Conservation (phyloP, 2,888 invertebrate genomes). For the Acrobasis suavella region DNA sequence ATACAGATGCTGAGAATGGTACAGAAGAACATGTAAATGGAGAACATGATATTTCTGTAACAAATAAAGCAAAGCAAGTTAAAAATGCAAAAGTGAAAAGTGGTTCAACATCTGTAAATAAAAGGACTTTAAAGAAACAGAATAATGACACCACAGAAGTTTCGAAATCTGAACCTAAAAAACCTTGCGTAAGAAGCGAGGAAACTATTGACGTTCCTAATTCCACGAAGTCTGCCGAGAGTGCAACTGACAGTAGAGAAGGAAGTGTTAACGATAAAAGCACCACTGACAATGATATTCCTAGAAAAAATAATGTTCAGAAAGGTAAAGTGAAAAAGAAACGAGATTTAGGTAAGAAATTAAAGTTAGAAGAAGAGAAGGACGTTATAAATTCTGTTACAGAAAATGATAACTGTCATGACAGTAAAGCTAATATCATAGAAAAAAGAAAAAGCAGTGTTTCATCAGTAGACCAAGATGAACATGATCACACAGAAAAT, state of each 20-base stretch:
- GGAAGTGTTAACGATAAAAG: constrained; percentile 59
- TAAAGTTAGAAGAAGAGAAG: constrained; percentile 55
- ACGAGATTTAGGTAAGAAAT: constrained; percentile 48
- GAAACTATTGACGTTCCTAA: constrained; percentile 62
- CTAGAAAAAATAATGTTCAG: constrained; percentile 15
- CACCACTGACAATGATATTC: constrained; percentile 7
- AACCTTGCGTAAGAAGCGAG: constrained; percentile 66
- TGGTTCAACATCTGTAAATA: constrained; percentile 54
- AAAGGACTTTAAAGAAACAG: constrained; percentile 69
- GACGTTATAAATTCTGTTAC: constrained; percentile 54
- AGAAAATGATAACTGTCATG: constrained; percentile 62
- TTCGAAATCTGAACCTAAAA: constrained; percentile 66
- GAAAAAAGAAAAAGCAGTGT: constrained; percentile 74
- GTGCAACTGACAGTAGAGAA: constrained; percentile 61
- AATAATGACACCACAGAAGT: constrained; percentile 62
- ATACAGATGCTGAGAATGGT: constrained; percentile 58
- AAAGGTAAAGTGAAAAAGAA: constrained; percentile 47
- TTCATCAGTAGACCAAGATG: constrained; percentile 69
- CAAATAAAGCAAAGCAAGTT: constrained; percentile 55
- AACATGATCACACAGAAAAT: constrained; percentile 49
- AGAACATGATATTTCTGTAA: constrained; percentile 59
- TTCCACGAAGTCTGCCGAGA: constrained; percentile 50
- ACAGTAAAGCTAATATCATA: constrained; percentile 71
- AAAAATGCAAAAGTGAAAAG: constrained; percentile 61
- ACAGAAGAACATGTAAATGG: constrained; percentile 68